Evolutionary conservation across 2,113 vertebrate genomes (phyloP), one percentile per base, ranked within the genome.

Genomic region (Muntiacus muntjak): DNA sequence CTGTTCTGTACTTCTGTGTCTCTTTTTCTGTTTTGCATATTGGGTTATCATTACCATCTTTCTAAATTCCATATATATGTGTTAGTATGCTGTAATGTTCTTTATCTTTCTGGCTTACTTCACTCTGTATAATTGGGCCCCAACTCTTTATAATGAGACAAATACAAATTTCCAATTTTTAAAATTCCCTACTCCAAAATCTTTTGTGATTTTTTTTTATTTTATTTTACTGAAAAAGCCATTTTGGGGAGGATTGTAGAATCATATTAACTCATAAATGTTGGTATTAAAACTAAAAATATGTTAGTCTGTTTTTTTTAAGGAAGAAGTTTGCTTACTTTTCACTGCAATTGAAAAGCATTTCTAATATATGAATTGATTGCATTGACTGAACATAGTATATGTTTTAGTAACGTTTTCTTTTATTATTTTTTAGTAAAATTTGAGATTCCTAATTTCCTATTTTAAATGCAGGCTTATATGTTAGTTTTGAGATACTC

Each of bases 391-490:
- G 85, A 96, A 43, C 13, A n/a, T 67, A 47, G 11, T 64, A 62
- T 54, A 82, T 17, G 15, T 94, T 95, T 93, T 43, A 50, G 62
- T 82, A 82, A 71, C 36, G 3, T 54, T 52, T 86, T 30, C 36
- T 57, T 21, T 50, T 55, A 26, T 36, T 19, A 15, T 57, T 47
- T 91, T 97, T 78, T 55, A 62, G 17, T 79, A n/a, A 76, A 91
- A 84, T 86, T 92, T 45, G 26, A 87, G 7, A 62, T 64, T 92
- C 16, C 62, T 95, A 89, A 76, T 92, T 94, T 97, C 16, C 76
- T 87, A 94, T 94, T 95, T 94, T 85, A 95, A 87, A 78, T 87
- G 84, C 84, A 92, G 54, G 9, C 9, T 89, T 89, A 19, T 52
- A 33, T 47, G 4, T 45, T 94, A 71, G 4, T 81, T 95, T 97